Percentiles rank a stretch among this genome's conserved stretches.
Evolutionary conservation across 2,797 vertebrate species (phyloP).

Genomic region (Prunella strophiata): DNA sequence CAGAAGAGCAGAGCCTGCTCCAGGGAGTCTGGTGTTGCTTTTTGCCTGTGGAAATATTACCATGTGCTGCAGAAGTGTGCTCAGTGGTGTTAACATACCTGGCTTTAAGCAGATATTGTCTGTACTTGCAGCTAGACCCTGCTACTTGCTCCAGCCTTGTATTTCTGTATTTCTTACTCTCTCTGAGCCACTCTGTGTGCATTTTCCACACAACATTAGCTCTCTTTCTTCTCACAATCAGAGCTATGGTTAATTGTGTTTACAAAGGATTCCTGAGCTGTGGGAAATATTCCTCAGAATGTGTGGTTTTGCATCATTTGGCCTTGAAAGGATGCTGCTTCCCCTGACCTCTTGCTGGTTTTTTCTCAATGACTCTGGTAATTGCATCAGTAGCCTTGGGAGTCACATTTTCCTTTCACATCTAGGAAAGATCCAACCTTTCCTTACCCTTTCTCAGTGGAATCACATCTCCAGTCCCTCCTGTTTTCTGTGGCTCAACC

Average conservation of each 20-base stretch:
- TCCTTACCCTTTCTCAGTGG: background rate
- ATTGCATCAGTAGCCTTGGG: constrained; percentile 29
- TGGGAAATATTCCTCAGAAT: constrained; percentile 35
- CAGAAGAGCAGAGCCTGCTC: background rate
- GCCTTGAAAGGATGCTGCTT: constrained; percentile 43
- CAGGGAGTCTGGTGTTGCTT: background rate
- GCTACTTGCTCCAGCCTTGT: background rate
- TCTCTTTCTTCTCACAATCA: background rate
- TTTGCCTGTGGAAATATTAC: background rate
- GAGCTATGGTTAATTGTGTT: background rate
- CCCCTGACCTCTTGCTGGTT: constrained; percentile 22
- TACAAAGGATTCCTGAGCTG: constrained; percentile 28
- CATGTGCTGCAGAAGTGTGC: background rate
- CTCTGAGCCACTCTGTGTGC: background rate
- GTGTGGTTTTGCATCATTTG: background rate
- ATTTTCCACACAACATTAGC: background rate
- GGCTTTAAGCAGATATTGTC: background rate
- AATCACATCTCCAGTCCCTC: background rate
- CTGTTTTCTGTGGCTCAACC: background rate
- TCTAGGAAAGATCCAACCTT: constrained; percentile 27
- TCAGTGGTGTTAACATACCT: background rate
- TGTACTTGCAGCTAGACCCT: background rate
- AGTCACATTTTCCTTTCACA: constrained; percentile 36
- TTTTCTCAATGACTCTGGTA: constrained; percentile 7
- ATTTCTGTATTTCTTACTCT: background rate